Conservation (phyloP, 1,140 invertebrate species). For the Lasioglossum albipes region DNA sequence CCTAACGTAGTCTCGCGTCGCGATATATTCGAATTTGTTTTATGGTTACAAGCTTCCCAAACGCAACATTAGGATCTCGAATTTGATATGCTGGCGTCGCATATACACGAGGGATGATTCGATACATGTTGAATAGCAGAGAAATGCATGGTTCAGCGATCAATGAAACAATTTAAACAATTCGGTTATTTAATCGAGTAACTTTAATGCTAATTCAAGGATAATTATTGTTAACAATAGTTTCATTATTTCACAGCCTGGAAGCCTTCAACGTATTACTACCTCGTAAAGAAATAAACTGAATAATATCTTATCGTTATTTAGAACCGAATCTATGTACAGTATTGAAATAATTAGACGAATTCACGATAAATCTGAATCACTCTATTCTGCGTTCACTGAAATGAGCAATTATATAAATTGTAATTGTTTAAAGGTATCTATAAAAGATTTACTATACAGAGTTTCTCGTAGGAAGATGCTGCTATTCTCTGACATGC, state of each 20-base stretch:
- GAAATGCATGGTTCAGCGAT: constrained; percentile 43
- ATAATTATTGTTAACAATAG: constrained; percentile 56
- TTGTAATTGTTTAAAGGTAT: constrained; percentile 32
- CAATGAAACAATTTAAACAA: constrained; percentile 32
- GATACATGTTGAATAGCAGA: constrained; percentile 19
- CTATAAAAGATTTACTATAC: constrained; percentile 54
- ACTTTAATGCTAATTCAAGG: constrained; percentile 51
- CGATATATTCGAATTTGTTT: constrained; percentile 8
- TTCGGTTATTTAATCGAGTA: constrained; percentile 22
- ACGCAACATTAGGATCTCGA: constrained; percentile 56
- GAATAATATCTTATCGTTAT: constrained; percentile 45
- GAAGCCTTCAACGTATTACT: constrained; percentile 57
- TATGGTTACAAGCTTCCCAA: constrained; percentile 67
- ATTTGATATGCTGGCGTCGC: constrained; percentile 46
- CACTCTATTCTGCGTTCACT: constrained; percentile 42
- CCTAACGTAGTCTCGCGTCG: constrained; percentile 48
- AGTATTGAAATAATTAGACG: constrained; percentile 52
- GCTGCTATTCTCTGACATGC: neutral
- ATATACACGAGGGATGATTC: constrained; percentile 16
- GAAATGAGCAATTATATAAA: constrained; percentile 19
- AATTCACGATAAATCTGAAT: constrained; percentile 33
- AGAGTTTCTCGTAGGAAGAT: constrained; percentile 21
- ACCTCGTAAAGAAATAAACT: constrained; percentile 47
- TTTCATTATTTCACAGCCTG: constrained; percentile 65
- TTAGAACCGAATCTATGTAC: constrained; percentile 56